These are phyloP conservation scores for Coregonus ussuriensis DNA, from an alignment of 2,797 vertebrate species.

Conservation along the genomic window DNA sequence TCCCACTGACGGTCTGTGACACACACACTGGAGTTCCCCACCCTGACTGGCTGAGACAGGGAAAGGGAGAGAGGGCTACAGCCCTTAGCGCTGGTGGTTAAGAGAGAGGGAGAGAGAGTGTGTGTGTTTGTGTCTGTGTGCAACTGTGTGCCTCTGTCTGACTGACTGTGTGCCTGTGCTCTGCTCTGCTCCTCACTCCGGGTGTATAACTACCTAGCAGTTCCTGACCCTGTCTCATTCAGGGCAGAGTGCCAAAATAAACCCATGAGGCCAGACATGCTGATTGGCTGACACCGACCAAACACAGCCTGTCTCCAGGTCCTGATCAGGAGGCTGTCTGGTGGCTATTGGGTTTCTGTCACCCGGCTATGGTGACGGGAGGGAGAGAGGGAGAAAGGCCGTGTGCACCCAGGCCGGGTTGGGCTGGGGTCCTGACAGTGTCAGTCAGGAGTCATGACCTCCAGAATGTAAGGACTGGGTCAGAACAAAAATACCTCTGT, in stretches of 20 bases:
- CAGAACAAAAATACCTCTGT: no score
- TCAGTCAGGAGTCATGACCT: no score
- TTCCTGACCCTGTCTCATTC: conserved; percentile 11
- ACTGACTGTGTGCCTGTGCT: neutral
- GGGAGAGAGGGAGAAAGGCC: neutral
- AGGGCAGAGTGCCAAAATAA: conserved; percentile 17
- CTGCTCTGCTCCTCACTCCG: neutral
- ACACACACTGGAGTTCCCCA: conserved; percentile 7
- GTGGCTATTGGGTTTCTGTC: conserved; percentile 32
- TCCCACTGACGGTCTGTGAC: conserved; percentile 14
- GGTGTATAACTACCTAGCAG: neutral
- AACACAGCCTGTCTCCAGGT: conserved; percentile 16
- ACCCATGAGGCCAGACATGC: conserved; percentile 8
- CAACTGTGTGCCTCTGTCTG: neutral
- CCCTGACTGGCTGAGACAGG: neutral
- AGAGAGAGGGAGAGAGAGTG: neutral
- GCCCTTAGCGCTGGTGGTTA: neutral
- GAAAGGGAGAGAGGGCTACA: conserved; percentile 7
- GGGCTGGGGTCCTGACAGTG: neutral
- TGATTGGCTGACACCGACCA: conserved; percentile 13
- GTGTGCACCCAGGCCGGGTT: neutral
- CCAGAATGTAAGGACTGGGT: no score
- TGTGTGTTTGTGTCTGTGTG: neutral
- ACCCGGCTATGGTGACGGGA: conserved; percentile 30
- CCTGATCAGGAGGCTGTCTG: conserved; percentile 23